Conservation (phyloP, 2,797 vertebrate species). For the Peromyscus nudipes region DNA sequence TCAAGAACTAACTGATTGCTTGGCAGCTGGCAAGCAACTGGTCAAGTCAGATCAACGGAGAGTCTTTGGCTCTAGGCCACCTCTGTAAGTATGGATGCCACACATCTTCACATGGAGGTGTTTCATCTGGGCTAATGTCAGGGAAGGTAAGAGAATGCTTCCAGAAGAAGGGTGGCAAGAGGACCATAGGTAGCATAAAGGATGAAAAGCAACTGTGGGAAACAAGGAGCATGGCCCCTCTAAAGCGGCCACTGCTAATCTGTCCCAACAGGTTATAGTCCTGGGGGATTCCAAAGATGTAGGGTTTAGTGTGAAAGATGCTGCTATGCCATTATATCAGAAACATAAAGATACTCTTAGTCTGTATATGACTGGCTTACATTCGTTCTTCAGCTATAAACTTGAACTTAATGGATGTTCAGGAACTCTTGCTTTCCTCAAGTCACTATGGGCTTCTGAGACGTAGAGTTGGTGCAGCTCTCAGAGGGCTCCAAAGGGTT, state of each 20-base stretch:
- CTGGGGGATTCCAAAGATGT: background rate
- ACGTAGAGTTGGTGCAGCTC: background rate
- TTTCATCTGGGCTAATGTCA: background rate
- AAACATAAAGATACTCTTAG: background rate
- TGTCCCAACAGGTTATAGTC: background rate
- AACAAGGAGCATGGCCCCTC: background rate
- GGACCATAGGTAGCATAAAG: background rate
- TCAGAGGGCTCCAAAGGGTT: slow-evolving; percentile 25
- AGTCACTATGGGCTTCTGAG: background rate
- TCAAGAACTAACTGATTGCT: background rate
- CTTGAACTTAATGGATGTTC: slow-evolving; percentile 4
- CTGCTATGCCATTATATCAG: background rate
- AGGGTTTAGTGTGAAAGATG: background rate
- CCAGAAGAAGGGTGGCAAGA: background rate
- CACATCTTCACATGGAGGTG: background rate
- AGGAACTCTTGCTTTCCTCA: background rate
- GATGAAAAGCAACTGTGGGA: background rate
- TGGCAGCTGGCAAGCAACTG: background rate
- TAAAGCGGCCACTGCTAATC: background rate
- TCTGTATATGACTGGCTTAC: background rate
- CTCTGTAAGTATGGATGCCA: background rate
- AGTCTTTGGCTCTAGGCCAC: background rate
- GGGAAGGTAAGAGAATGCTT: background rate
- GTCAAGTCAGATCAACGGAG: background rate
- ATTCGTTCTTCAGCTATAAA: background rate